Evolutionary conservation across 2,113 vertebrate species (phyloP).

Genomic region (Dipodomys ordii): DNA sequence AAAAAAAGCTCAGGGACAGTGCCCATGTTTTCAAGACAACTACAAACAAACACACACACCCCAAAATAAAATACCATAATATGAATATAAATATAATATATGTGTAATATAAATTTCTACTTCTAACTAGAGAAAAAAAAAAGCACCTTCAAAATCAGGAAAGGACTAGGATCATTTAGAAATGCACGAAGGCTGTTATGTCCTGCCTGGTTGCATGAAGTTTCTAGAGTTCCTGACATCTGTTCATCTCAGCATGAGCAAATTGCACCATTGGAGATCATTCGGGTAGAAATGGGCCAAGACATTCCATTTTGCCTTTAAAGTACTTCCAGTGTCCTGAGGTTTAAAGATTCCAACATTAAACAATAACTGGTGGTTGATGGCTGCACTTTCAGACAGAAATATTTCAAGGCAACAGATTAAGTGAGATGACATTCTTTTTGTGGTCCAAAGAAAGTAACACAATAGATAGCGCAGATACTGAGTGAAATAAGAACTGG

Average conservation of each 20-base stretch:
- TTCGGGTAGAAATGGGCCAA: neutral
- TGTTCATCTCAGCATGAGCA: neutral
- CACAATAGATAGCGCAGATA: neutral
- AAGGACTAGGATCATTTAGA: neutral
- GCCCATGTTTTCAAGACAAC: too few relatives aligned
- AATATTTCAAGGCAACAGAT: neutral
- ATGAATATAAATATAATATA: too few relatives aligned
- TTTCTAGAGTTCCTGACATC: neutral
- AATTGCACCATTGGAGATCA: neutral
- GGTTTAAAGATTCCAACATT: neutral
- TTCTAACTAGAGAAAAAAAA: too few relatives aligned
- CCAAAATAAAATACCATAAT: too few relatives aligned
- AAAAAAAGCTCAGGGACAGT: too few relatives aligned
- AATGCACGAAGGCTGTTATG: neutral
- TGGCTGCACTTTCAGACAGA: constrained; percentile 10
- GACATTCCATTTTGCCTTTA: neutral
- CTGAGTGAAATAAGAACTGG: neutral
- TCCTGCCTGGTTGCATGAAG: neutral
- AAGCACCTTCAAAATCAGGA: neutral
- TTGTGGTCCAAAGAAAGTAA: neutral
- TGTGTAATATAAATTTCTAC: too few relatives aligned
- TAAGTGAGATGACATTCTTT: constrained; percentile 9
- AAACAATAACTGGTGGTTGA: neutral
- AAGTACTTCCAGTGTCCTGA: neutral
- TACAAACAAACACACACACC: too few relatives aligned